phyloP scores from a whole-genome alignment of 2,888 invertebrate genomes.

The Microctonus aethiopoides region DNA sequence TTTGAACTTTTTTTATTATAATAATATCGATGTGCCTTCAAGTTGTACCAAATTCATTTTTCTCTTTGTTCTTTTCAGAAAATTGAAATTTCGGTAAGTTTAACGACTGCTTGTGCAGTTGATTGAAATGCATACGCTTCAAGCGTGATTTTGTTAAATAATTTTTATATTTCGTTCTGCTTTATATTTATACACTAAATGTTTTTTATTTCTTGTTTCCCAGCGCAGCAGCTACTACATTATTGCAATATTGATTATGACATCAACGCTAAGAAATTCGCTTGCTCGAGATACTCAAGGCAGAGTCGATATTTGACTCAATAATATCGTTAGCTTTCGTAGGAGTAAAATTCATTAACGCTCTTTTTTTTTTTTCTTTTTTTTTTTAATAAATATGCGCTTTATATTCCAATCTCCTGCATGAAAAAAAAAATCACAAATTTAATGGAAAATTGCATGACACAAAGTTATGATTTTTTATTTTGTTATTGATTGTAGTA shows the following conservation, averaged over 20 bases:
- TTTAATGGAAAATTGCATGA: background rate
- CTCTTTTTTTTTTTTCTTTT: too few relatives aligned
- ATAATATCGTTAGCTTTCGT: background rate
- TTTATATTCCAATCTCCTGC: background rate
- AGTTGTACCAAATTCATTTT: conserved; percentile 31
- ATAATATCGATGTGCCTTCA: conserved; percentile 12
- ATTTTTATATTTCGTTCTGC: too few relatives aligned
- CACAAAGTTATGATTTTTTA: background rate
- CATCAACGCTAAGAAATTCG: conserved; percentile 19
- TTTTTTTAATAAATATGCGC: too few relatives aligned
- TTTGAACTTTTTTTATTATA: conserved; percentile 1
- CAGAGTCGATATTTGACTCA: background rate
- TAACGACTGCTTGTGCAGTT: conserved; percentile 1
- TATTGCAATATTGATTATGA: conserved; percentile 33
- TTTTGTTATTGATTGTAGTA: background rate
- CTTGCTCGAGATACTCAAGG: conserved; percentile 31
- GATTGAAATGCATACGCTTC: background rate
- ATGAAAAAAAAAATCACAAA: conserved; percentile 4
- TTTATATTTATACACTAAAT: conserved; percentile 22
- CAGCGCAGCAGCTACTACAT: conserved; percentile 37
- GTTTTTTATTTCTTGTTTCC: conserved; percentile 24
- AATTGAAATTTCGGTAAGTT: conserved; percentile 56
- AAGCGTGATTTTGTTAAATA: conserved; percentile 25
- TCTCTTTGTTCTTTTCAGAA: conserved; percentile 53
- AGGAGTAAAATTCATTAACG: conserved; percentile 1